Conservation (phyloP, 2,888 invertebrate genomes). For the Helicoverpa assulta region DNA sequence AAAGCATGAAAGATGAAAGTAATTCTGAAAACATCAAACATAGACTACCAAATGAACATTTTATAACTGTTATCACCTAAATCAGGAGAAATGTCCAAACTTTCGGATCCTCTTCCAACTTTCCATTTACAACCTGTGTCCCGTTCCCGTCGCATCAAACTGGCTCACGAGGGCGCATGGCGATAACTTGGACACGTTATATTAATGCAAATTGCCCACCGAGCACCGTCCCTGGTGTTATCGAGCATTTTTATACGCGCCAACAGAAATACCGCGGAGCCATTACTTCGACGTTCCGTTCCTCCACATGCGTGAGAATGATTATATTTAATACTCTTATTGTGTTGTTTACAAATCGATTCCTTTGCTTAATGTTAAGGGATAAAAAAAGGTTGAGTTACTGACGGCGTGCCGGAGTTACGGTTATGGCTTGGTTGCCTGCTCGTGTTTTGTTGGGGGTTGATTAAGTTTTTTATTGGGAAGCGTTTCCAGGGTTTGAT, state of each 20-base stretch:
- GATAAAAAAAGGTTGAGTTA: slow-evolving; percentile 59
- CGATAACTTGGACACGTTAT: slow-evolving; percentile 74
- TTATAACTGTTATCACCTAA: slow-evolving; percentile 1
- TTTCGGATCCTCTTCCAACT: slow-evolving; percentile 27
- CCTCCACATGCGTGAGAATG: slow-evolving; percentile 59
- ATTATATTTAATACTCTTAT: slow-evolving; percentile 63
- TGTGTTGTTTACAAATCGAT: slow-evolving; percentile 66
- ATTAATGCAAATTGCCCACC: slow-evolving; percentile 80
- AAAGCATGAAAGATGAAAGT: no score
- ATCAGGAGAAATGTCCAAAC: not conserved
- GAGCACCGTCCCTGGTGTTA: slow-evolving; percentile 67
- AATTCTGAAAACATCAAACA: no score
- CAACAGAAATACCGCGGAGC: slow-evolving; percentile 69
- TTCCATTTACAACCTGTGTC: slow-evolving; percentile 44
- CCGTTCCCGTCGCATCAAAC: slow-evolving; percentile 45
- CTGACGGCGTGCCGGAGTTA: slow-evolving; percentile 44
- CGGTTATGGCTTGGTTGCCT: slow-evolving; percentile 45
- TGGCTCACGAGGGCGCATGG: slow-evolving; percentile 51
- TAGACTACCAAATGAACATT: no score
- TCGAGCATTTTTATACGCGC: slow-evolving; percentile 76
- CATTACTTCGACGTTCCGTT: slow-evolving; percentile 68
- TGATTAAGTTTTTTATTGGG: slow-evolving; percentile 44
- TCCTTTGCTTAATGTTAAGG: slow-evolving; percentile 53
- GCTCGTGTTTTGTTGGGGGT: slow-evolving; percentile 37
- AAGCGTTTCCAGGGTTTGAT: slow-evolving; percentile 3